Conservation (phyloP, 2,888 invertebrate species). For the Andrena haemorrhoa region DNA sequence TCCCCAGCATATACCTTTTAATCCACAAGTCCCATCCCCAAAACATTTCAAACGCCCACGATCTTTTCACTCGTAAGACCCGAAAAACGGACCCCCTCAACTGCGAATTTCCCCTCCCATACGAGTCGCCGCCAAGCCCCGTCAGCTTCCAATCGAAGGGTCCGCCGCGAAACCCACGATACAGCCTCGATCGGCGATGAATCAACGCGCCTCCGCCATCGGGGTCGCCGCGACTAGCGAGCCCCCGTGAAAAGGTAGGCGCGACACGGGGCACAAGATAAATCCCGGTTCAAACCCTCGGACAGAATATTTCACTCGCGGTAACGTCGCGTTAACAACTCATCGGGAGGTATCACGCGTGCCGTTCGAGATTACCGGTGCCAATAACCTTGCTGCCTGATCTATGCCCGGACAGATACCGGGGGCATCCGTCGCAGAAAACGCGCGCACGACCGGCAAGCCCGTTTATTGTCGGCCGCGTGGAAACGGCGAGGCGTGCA, state of each 20-base stretch:
- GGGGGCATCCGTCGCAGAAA: conserved; percentile 40
- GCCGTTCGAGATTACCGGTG: conserved; percentile 49
- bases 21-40: no score
- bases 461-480: conserved; percentile 59
- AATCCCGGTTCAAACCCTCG: conserved; percentile 20
- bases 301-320: conserved; percentile 37
- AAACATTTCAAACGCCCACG: no score
- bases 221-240: neutral
- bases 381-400: conserved; percentile 56
- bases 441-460: conserved; percentile 42
- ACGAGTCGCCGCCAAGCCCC: no score
- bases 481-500: conserved; percentile 36
- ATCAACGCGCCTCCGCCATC: conserved; percentile 1
- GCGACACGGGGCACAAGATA: conserved; percentile 18
- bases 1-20: no score
- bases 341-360: conserved; percentile 41
- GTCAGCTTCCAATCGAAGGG: no score
- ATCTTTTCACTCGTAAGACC: no score
- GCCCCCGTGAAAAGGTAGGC: conserved; percentile 12
- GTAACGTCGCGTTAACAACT: conserved; percentile 56
- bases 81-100: no score
- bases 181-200: neutral
- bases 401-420: conserved; percentile 27
- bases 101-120: no score
- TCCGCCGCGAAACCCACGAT: neutral